phyloP scores from a whole-genome alignment of 2,797 vertebrate species.

The Nasua narica region DNA sequence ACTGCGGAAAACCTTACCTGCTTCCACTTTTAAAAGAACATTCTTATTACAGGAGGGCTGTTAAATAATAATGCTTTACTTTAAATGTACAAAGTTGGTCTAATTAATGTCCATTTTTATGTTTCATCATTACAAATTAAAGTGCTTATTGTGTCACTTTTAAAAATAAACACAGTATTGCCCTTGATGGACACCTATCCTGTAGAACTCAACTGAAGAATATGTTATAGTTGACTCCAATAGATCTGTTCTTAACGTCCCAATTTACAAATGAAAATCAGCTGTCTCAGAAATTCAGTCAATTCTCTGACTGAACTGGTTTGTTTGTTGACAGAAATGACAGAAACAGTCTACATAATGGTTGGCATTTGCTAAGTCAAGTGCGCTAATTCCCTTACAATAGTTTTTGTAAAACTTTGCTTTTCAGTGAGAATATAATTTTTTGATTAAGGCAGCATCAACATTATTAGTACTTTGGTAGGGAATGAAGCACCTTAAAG shows the following conservation, averaged over 20 bases:
- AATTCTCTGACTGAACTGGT: too few species aligned
- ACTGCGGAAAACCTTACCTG: background rate
- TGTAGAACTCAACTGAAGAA: background rate
- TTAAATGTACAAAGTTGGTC: background rate
- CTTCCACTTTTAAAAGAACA: background rate
- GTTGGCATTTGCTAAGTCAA: background rate
- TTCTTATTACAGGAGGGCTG: background rate
- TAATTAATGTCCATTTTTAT: background rate
- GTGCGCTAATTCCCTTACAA: background rate
- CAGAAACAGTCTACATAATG: background rate
- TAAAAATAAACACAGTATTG: background rate
- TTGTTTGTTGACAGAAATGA: too few species aligned
- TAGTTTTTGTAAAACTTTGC: background rate
- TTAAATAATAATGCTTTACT: background rate
- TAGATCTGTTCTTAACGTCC: background rate
- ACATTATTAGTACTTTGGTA: background rate
- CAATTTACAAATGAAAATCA: background rate
- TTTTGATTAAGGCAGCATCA: background rate
- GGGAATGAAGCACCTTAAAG: too few species aligned
- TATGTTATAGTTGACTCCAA: background rate
- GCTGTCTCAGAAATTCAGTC: background rate
- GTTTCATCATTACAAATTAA: conserved; percentile 2
- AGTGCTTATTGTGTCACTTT: background rate
- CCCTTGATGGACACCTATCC: background rate
- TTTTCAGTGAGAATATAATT: background rate